A percentile compares a stretch with the other conserved stretches of the same genome.
These are phyloP conservation scores for Cyclophora punctaria DNA, from an alignment of 2,888 invertebrate genomes.

Conservation along the genomic window DNA sequence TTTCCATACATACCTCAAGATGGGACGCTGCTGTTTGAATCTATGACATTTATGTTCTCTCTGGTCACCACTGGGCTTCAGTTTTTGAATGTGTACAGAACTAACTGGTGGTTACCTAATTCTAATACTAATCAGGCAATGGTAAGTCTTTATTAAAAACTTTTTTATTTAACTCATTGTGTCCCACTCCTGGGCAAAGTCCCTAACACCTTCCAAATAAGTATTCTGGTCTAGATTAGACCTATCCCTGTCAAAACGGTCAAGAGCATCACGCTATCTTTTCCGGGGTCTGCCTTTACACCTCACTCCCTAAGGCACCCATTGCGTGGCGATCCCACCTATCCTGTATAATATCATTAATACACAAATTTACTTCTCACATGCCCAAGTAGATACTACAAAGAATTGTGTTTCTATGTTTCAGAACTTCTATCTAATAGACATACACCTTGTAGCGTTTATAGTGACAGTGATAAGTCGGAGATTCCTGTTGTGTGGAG, in stretches of 20 bases:
- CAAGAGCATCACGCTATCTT: too few relatives aligned
- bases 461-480: conserved; percentile 87
- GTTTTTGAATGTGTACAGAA: conserved; percentile 95
- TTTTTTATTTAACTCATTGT: too few relatives aligned
- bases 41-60: conserved; percentile 87
- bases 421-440: conserved; percentile 96
- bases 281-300: too few relatives aligned
- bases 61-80: conserved; percentile 88
- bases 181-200: too few relatives aligned
- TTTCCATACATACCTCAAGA: conserved; percentile 86
- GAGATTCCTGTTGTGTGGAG: conserved; percentile 81
- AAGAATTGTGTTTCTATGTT: conserved; percentile 52
- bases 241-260: too few relatives aligned
- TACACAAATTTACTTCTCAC: too few relatives aligned
- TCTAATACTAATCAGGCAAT: conserved; percentile 91
- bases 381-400: too few relatives aligned
- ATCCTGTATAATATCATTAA: too few relatives aligned
- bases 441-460: conserved; percentile 89
- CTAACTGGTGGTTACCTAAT: conserved; percentile 98
- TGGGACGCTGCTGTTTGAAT: conserved; percentile 89
- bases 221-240: too few relatives aligned
- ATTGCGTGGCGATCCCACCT: too few relatives aligned
- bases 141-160: conserved; percentile 70
- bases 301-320: too few relatives aligned
- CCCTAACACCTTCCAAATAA: too few relatives aligned